Conservation (phyloP, 2,888 invertebrate genomes). For the Diaperis boleti region DNA sequence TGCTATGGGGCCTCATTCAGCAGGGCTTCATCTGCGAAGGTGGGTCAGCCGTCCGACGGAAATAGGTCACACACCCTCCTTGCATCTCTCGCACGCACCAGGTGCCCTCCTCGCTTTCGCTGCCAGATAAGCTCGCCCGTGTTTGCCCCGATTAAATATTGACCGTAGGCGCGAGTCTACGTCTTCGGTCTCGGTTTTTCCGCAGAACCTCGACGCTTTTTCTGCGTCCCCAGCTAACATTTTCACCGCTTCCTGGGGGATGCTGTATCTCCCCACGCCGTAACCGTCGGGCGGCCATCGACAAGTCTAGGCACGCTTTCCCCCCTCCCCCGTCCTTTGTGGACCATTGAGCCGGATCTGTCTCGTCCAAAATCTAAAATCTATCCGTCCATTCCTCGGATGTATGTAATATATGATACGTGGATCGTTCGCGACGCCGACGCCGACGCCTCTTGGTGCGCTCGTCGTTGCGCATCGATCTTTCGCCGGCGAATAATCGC, state of each 20-base stretch:
- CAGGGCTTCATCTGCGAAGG: constrained; percentile 99
- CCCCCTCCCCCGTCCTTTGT: no score
- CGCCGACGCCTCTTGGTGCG: constrained; percentile 49
- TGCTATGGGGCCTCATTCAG: constrained; percentile 99
- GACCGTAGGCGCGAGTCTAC: no score
- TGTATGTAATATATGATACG: constrained; percentile 37
- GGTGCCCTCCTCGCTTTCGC: no score
- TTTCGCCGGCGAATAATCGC: constrained; percentile 50
- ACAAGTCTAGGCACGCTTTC: no score
- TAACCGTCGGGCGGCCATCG: no score
- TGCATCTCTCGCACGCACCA: neutral
- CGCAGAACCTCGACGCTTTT: no score
- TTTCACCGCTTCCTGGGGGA: no score
- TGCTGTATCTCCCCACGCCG: no score
- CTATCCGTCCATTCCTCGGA: neutral
- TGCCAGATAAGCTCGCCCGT: no score
- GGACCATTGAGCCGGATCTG: neutral
- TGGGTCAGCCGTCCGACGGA: constrained; percentile 64
- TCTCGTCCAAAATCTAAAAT: neutral
- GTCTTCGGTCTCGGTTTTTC: no score
- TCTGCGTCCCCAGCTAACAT: no score
- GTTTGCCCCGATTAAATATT: no score
- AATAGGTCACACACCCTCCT: constrained; percentile 34
- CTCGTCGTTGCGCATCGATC: constrained; percentile 57
- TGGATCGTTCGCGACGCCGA: constrained; percentile 44